Conservation (phyloP, 1,140 invertebrate genomes). For the Sipha flava region DNA sequence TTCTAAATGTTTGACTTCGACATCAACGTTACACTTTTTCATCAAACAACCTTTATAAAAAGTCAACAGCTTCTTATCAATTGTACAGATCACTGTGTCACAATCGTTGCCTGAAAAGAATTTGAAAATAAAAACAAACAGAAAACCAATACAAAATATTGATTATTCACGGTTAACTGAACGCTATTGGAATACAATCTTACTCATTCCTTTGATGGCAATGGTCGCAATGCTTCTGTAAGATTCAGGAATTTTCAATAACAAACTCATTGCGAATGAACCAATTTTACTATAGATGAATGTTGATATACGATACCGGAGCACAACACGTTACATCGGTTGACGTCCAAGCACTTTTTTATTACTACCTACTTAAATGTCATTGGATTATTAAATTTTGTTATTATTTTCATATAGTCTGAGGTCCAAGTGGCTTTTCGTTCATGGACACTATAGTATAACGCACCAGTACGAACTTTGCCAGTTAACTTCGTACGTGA, state of each 20-base stretch:
- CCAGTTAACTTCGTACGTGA: too few species aligned
- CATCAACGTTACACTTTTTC: background rate
- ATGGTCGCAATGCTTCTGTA: background rate
- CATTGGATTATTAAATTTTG: too few species aligned
- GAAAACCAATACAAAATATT: background rate
- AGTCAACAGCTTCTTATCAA: background rate
- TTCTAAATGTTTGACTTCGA: background rate
- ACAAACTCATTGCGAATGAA: background rate
- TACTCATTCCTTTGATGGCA: background rate
- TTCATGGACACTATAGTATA: too few species aligned
- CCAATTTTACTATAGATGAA: too few species aligned
- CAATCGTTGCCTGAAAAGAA: background rate
- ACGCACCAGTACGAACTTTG: too few species aligned
- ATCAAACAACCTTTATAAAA: background rate
- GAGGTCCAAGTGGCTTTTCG: too few species aligned
- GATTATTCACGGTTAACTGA: background rate
- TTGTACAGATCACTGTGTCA: conserved; percentile 16
- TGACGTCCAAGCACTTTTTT: too few species aligned
- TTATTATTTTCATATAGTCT: too few species aligned
- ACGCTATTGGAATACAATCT: background rate
- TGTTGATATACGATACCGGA: too few species aligned
- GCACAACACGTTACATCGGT: too few species aligned
- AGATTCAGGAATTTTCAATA: background rate
- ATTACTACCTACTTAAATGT: too few species aligned
- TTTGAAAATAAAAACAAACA: background rate